Percentiles rank a stretch among this genome's conserved stretches.
Evolutionary conservation across 2,797 vertebrate genomes (phyloP).

Genomic region (Rhodeus uyekii): DNA sequence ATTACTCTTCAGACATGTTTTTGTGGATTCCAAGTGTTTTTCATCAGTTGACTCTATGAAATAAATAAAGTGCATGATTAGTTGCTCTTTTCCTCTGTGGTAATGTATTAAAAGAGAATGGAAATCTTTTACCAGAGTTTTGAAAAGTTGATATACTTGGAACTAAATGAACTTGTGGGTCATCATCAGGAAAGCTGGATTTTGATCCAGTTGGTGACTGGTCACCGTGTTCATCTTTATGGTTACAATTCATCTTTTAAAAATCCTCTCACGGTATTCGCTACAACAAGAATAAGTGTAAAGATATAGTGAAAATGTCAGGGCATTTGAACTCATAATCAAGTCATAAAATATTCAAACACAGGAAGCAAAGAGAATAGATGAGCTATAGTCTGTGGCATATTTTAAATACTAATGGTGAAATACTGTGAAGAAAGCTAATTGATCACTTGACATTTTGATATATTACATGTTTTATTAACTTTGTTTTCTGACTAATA

Average conservation of each 20-base stretch:
- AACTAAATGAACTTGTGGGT: not conserved
- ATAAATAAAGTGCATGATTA: not conserved
- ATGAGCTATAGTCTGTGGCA: constrained; percentile 9
- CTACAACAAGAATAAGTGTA: constrained; percentile 19
- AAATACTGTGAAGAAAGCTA: constrained; percentile 10
- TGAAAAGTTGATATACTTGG: not conserved
- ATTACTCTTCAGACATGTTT: constrained; percentile 47
- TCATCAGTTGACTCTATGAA: constrained; percentile 50
- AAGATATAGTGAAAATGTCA: constrained; percentile 16
- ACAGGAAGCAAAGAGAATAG: constrained; percentile 20
- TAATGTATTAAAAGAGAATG: not conserved
- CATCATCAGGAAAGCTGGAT: not conserved
- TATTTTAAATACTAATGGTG: constrained; percentile 26
- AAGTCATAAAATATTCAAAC: constrained; percentile 33
- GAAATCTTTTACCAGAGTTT: constrained; percentile 8
- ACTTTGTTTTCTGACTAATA: not conserved
- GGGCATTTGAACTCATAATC: constrained; percentile 15
- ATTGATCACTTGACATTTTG: constrained; percentile 16
- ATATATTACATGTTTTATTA: too few relatives aligned
- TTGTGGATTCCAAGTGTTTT: constrained; percentile 48
- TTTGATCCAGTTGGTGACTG: constrained; percentile 2
- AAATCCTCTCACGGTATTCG: constrained; percentile 23
- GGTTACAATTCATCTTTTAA: constrained; percentile 38
- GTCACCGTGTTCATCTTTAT: not conserved
- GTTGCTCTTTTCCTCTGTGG: not conserved